Percentiles rank a stretch among this genome's conserved stretches.
These are phyloP conservation scores for Arizona elegans DNA, from an alignment of 2,113 vertebrate species.

Conservation along the genomic window DNA sequence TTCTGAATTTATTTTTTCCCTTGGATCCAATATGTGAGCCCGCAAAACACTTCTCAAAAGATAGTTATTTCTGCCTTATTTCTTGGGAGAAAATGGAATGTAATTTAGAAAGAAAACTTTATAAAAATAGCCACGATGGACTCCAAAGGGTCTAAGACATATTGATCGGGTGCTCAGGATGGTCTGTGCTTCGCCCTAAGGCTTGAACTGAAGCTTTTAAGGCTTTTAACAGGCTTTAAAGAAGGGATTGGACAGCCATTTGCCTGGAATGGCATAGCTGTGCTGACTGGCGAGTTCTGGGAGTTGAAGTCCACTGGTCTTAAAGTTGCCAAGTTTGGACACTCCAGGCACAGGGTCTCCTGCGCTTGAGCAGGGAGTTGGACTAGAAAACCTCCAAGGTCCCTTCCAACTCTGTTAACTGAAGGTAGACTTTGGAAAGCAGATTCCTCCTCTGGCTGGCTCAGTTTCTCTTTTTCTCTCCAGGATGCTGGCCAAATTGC, in stretches of 20 bases:
- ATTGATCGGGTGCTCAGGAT: too few relatives aligned
- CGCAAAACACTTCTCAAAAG: background rate
- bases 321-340: background rate
- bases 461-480: background rate
- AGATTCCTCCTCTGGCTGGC: background rate
- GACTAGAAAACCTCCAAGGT: background rate
- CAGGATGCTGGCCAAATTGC: slow-evolving; percentile 68
- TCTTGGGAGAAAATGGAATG: background rate
- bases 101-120: background rate
- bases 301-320: background rate
- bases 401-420: background rate
- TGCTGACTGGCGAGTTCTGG: background rate
- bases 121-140: background rate
- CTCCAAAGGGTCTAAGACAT: background rate
- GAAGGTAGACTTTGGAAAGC: background rate
- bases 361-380: background rate
- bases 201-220: background rate
- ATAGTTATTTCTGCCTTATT: background rate
- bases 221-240: background rate
- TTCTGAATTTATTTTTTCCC: background rate
- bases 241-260: background rate
- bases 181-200: background rate
- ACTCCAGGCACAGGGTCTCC: background rate
- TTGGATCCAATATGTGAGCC: background rate
- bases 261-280: background rate